These are phyloP conservation scores for Rhaphigaster nebulosa DNA, from an alignment of 2,888 invertebrate genomes.

Conservation along the genomic window DNA sequence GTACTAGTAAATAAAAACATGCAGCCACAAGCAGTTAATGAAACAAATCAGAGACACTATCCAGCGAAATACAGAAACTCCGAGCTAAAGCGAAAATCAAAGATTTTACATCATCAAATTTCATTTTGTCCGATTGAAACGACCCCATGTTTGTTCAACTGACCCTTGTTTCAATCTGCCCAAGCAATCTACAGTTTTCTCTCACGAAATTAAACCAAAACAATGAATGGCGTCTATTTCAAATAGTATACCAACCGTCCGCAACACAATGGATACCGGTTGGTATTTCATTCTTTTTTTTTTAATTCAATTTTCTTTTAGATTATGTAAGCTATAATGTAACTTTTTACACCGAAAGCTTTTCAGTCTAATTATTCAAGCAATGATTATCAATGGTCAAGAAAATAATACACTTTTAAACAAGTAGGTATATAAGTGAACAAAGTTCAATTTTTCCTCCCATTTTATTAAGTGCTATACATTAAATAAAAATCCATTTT, in stretches of 20 bases:
- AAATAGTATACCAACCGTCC: background rate
- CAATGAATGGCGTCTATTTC: slow-evolving; percentile 16
- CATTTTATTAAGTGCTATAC: no score
- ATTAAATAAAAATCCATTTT: no score
- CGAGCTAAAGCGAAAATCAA: background rate
- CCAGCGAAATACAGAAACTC: background rate
- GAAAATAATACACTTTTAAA: no score
- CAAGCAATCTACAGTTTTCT: slow-evolving; percentile 29
- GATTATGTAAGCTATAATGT: background rate
- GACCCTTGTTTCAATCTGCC: slow-evolving; percentile 12
- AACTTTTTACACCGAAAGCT: background rate
- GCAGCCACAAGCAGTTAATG: background rate
- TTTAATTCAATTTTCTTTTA: background rate
- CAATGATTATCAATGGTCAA: background rate
- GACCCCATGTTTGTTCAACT: background rate
- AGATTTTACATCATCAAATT: slow-evolving; percentile 23
- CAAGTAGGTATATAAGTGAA: no score
- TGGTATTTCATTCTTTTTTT: background rate
- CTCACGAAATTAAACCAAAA: slow-evolving; percentile 35
- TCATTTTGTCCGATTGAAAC: background rate
- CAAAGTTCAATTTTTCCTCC: no score
- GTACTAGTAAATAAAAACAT: background rate
- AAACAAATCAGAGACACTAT: background rate
- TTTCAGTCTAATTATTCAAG: background rate
- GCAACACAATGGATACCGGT: background rate